These are phyloP conservation scores for Empis stercorea DNA, from an alignment of 2,888 invertebrate genomes.

Conservation along the genomic window DNA sequence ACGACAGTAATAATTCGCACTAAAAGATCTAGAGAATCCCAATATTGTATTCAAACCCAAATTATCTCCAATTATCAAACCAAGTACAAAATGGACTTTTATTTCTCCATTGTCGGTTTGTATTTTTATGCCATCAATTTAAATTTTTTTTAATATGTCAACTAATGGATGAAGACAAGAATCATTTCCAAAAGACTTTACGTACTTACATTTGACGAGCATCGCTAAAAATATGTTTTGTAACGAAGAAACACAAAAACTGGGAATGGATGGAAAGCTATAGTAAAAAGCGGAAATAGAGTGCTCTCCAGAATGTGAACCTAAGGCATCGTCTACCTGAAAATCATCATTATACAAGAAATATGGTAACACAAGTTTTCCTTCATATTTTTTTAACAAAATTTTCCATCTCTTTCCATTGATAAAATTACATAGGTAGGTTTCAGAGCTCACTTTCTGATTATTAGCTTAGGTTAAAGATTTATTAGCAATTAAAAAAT, in stretches of 20 bases:
- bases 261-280: slow-evolving; percentile 8
- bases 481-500: too few species aligned
- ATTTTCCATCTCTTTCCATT: slow-evolving; percentile 9
- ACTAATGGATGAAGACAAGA: slow-evolving; percentile 7
- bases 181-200: slow-evolving; percentile 10
- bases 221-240: slow-evolving; percentile 11
- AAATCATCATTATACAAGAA: slow-evolving; percentile 10
- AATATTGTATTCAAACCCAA: slow-evolving; percentile 8
- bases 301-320: slow-evolving; percentile 9
- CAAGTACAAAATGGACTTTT: slow-evolving; percentile 9
- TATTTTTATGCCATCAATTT: slow-evolving; percentile 9
- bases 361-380: slow-evolving; percentile 6
- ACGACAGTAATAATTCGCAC: slow-evolving; percentile 12
- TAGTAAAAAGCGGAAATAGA: slow-evolving; percentile 10
- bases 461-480: too few species aligned
- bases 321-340: slow-evolving; percentile 9
- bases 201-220: slow-evolving; percentile 9
- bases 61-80: slow-evolving; percentile 11
- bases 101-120: slow-evolving; percentile 6
- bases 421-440: slow-evolving; percentile 5
- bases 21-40: slow-evolving; percentile 11
- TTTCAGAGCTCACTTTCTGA: slow-evolving; percentile 3
- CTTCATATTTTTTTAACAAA: slow-evolving; percentile 3
- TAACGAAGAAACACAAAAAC: slow-evolving; percentile 5
- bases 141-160: slow-evolving; percentile 10